These are phyloP conservation scores for Clunio marinus DNA, from an alignment of 2,888 invertebrate genomes.

Conservation along the genomic window DNA sequence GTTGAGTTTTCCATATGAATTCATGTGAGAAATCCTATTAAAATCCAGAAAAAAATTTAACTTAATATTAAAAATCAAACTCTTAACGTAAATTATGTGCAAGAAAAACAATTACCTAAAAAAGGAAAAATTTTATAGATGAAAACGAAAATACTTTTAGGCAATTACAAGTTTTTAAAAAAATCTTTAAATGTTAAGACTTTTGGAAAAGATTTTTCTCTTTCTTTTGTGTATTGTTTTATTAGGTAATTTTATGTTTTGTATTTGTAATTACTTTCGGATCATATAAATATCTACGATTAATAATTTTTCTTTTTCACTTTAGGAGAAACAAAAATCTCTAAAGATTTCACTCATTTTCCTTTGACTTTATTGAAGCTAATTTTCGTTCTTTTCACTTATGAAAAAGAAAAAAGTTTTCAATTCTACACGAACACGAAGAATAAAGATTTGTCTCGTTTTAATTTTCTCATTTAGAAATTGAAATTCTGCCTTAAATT, in stretches of 20 bases:
- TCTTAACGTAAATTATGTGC: neutral
- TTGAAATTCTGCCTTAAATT: neutral
- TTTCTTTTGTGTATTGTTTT: no score
- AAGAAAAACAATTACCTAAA: no score
- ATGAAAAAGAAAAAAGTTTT: neutral
- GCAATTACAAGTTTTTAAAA: conserved; percentile 3
- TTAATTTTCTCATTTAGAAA: no score
- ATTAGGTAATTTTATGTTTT: conserved; percentile 3
- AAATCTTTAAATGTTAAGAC: neutral
- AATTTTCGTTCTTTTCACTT: neutral
- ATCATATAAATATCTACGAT: neutral
- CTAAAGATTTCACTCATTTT: neutral
- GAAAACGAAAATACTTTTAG: neutral
- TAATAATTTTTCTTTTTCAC: no score
- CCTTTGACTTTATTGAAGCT: neutral
- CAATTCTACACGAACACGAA: neutral
- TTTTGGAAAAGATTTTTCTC: neutral
- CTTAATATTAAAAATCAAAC: neutral
- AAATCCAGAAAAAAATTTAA: neutral
- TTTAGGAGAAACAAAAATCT: neutral
- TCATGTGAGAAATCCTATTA: neutral
- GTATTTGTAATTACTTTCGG: neutral
- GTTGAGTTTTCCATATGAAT: neutral
- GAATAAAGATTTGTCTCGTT: no score
- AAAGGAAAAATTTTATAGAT: neutral